phyloP scores from a whole-genome alignment of 2,888 invertebrate genomes.

The Iselma pallidipennis region DNA sequence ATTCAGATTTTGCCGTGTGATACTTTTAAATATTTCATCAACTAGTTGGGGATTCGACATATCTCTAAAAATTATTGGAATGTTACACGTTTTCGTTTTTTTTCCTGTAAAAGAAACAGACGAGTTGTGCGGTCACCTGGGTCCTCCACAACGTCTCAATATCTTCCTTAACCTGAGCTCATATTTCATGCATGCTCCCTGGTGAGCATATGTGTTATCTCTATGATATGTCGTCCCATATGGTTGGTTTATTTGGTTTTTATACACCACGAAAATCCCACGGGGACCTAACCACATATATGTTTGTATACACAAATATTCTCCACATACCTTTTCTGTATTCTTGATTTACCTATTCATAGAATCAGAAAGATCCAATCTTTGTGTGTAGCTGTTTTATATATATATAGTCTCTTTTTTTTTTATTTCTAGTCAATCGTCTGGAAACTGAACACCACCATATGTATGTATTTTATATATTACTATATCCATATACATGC shows the following conservation, averaged over 20 bases:
- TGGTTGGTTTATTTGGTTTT: constrained; percentile 52
- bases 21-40: not conserved
- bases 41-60: not conserved
- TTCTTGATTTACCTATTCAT: constrained; percentile 53
- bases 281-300: constrained; percentile 40
- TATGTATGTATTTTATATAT: constrained; percentile 1
- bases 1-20: no score
- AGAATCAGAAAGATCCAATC: constrained; percentile 36
- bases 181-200: constrained; percentile 41
- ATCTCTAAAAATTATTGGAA: not conserved
- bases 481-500: not conserved
- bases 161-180: constrained; percentile 39
- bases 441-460: not conserved
- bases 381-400: not conserved
- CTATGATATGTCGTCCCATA: constrained; percentile 46
- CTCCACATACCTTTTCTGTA: constrained; percentile 34
- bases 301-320: constrained; percentile 37
- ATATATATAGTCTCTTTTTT: not conserved
- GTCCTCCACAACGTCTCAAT: constrained; percentile 30
- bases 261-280: constrained; percentile 48
- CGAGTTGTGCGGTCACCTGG: constrained; percentile 33
- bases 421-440: not conserved
- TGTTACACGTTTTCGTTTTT: not conserved
- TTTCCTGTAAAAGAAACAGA: not conserved
- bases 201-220: constrained; percentile 39